These are phyloP conservation scores for Linurgus olivaceus DNA, from an alignment of 2,797 vertebrate genomes.

Conservation along the genomic window DNA sequence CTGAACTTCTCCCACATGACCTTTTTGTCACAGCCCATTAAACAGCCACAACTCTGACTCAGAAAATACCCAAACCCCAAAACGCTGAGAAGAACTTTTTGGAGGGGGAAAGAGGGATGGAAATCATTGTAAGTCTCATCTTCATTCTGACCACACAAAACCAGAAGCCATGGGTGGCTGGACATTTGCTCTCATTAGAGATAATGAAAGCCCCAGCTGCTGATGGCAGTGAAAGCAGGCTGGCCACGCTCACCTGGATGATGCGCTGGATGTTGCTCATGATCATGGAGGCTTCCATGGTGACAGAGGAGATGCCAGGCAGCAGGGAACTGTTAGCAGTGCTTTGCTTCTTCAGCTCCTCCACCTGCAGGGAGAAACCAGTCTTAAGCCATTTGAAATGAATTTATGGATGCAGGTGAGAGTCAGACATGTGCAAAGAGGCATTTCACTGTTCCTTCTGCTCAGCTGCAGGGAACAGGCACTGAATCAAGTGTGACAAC, in stretches of 20 bases:
- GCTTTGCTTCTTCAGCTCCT: constrained; percentile 86
- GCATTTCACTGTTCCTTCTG: background rate
- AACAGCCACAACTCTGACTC: background rate
- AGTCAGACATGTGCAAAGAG: background rate
- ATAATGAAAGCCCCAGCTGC: background rate
- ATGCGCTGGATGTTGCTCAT: constrained; percentile 94
- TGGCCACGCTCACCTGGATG: constrained; percentile 82
- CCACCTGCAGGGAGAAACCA: constrained; percentile 75
- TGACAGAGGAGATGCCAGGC: constrained; percentile 82
- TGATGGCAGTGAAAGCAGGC: fast-evolving
- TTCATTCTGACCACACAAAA: background rate
- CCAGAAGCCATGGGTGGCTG: fast-evolving
- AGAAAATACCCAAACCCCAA: background rate
- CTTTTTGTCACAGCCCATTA: background rate
- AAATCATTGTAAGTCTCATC: background rate
- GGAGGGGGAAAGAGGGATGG: background rate
- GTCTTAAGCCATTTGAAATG: background rate
- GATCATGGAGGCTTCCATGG: constrained; percentile 95
- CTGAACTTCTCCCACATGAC: background rate
- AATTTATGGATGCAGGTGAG: background rate
- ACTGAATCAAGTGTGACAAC: background rate
- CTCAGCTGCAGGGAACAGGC: background rate
- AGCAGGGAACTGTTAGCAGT: constrained; percentile 70
- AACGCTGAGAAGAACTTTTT: background rate
- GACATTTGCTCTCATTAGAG: fast-evolving